Percentiles rank a stretch among this genome's conserved stretches.
Conservation (phyloP, 2,113 vertebrate species). For the Plecturocebus donacophilus region DNA sequence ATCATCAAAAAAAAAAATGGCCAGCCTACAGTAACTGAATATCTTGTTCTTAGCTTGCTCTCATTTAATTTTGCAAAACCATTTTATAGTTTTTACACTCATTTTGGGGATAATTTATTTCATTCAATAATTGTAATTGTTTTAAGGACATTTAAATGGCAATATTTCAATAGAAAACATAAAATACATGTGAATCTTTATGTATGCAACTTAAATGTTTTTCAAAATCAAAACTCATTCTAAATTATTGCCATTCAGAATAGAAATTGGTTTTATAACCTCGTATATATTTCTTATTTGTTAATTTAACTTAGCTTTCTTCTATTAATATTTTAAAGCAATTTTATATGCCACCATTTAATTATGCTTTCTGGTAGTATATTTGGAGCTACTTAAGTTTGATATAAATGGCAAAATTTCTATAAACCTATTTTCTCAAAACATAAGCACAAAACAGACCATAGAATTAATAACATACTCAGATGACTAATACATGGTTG, state of each 20-base stretch:
- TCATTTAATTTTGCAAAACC: not conserved
- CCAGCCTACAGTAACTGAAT: not conserved
- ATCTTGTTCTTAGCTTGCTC: not conserved
- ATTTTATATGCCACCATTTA: conserved; percentile 22
- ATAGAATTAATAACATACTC: conserved; percentile 53
- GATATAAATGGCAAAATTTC: conserved; percentile 28
- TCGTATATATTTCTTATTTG: not conserved
- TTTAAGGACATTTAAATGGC: not conserved
- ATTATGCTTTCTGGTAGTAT: conserved; percentile 32
- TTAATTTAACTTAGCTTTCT: conserved; percentile 48
- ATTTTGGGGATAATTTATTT: not conserved
- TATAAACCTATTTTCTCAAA: conserved; percentile 9
- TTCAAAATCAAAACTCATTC: not conserved
- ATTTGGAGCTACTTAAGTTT: conserved; percentile 23
- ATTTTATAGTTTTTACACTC: not conserved
- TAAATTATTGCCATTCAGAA: not conserved
- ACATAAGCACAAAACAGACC: conserved; percentile 16
- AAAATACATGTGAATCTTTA: not conserved
- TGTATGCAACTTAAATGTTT: not conserved
- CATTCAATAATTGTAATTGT: not conserved
- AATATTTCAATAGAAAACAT: not conserved
- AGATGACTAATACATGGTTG: conserved; percentile 46
- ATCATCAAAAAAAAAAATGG: not conserved
- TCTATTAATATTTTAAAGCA: conserved; percentile 22
- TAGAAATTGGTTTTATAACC: conserved; percentile 11